Evolutionary conservation across 2,113 vertebrate genomes (phyloP), one percentile per base, ranked within the genome.

Genomic region (Myodes glareolus): DNA sequence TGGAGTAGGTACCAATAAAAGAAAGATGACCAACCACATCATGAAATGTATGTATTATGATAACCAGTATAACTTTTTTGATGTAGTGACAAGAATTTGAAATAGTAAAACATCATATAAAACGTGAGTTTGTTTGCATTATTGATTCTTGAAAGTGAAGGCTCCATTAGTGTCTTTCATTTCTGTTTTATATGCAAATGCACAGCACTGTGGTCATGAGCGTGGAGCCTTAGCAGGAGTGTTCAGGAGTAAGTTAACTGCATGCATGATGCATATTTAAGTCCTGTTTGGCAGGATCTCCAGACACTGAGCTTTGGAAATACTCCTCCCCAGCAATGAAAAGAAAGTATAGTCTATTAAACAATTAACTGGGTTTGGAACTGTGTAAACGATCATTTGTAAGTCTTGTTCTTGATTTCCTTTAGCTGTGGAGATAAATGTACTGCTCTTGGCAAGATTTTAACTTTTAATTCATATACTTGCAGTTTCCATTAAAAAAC

Each of bases 401-500:
- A 88, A 90, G 29, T 0, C 85, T 90, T 95, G 13, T 73, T 87
- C 31, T 93, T 93, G 27, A 3, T 65, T 94, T 47, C 42, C 73
- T 88, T n/a, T 90, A 77, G 19, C 65, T 58, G 16, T 76, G 81
- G 31, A 82, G 50, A 72, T 39, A 67, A 50, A 52, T 85, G 19
- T 14, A 47, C 50, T 72, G 14, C 7, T 94, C 95, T 65, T 95
- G 5, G 68, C 68, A 91, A 87, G 5, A 77, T 65, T 19, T 95
- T n/a, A 84, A 80, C 73, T 70, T 87, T 85, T 89, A 88, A 72
- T 94, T 93, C 76, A 65, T 86, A 9, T 94, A 82, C 58, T 42
- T 88, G 23, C 36, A 92, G 19, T 31, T 89, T 92, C 31, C 16
- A 76, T 70, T 58, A 58, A 73, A 92, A 72, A 91, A 25, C 3